Evolutionary conservation across 1,140 invertebrate species (phyloP).

Genomic region (Metaphire vulgaris): DNA sequence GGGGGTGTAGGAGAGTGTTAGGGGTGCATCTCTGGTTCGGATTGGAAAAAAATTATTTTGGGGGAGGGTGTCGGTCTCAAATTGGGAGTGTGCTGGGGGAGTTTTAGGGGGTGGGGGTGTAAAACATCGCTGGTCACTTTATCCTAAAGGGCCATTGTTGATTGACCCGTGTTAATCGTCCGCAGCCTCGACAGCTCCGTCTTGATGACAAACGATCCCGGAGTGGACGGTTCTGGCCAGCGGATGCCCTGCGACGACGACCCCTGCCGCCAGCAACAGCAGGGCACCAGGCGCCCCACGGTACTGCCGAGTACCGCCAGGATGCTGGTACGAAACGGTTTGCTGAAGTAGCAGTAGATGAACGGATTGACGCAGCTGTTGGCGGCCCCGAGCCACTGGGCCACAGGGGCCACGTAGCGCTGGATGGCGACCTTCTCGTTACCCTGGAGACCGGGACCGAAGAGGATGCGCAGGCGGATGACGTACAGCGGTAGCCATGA

Average conservation of each 20-base stretch:
- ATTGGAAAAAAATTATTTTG: too few species aligned
- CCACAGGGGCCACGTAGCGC: slow-evolving; percentile 20
- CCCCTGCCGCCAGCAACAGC: not conserved
- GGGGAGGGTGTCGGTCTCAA: too few species aligned
- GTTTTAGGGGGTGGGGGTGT: too few species aligned
- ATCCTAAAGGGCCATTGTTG: too few species aligned
- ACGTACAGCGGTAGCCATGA: slow-evolving; percentile 85
- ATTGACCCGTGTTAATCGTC: not conserved
- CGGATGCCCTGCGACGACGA: not conserved
- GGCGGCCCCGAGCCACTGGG: slow-evolving; percentile 30
- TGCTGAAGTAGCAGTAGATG: slow-evolving; percentile 32
- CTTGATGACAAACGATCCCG: not conserved
- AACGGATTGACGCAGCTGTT: slow-evolving; percentile 29
- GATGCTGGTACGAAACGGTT: slow-evolving; percentile 1
- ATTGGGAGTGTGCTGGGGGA: too few species aligned
- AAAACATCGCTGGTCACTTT: too few species aligned
- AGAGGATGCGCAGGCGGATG: slow-evolving; percentile 18
- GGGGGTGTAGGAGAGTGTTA: too few species aligned
- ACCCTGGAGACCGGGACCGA: not conserved
- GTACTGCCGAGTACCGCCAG: not conserved
- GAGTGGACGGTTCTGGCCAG: not conserved
- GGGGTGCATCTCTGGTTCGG: too few species aligned
- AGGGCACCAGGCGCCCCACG: not conserved
- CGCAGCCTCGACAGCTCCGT: not conserved
- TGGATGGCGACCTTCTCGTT: not conserved